These are phyloP conservation scores for Molossus molossus DNA, from an alignment of 2,797 vertebrate species.

Conservation along the genomic window DNA sequence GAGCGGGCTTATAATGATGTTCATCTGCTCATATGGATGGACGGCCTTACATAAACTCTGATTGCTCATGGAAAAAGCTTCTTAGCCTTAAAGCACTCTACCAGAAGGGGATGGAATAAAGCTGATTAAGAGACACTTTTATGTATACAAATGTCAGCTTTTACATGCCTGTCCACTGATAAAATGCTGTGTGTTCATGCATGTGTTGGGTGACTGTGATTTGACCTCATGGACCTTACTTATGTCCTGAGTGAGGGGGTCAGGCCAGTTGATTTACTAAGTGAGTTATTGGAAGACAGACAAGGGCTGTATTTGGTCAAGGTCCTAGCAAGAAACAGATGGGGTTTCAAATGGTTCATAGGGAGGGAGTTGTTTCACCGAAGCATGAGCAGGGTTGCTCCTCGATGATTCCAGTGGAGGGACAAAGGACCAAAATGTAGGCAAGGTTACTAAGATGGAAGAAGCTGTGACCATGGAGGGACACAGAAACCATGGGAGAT, in stretches of 20 bases:
- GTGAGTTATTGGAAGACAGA: conserved; percentile 28
- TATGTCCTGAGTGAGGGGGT: conserved; percentile 2
- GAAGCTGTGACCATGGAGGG: background rate
- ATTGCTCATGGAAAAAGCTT: conserved; percentile 60
- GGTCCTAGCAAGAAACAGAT: conserved; percentile 26
- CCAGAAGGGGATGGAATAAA: background rate
- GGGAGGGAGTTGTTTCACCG: background rate
- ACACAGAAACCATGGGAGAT: background rate
- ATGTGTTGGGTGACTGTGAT: conserved; percentile 30
- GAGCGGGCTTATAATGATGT: conserved; percentile 56
- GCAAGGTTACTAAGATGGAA: conserved; percentile 15
- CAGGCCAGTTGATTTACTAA: conserved; percentile 40
- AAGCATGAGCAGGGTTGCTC: background rate
- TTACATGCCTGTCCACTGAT: conserved; percentile 51
- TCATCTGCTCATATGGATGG: conserved; percentile 63
- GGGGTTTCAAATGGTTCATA: background rate
- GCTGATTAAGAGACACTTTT: conserved; percentile 69
- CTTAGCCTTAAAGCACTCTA: conserved; percentile 59
- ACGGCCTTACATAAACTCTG: conserved; percentile 59
- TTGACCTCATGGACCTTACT: conserved; percentile 1
- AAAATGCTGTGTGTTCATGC: background rate
- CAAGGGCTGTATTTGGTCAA: background rate
- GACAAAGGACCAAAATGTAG: background rate
- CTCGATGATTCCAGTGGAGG: background rate
- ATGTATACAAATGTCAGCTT: conserved; percentile 36